A percentile compares a stretch with the other conserved stretches of the same genome.
Evolutionary conservation across 2,888 invertebrate species (phyloP).

Genomic region (Aphodius sticticus): DNA sequence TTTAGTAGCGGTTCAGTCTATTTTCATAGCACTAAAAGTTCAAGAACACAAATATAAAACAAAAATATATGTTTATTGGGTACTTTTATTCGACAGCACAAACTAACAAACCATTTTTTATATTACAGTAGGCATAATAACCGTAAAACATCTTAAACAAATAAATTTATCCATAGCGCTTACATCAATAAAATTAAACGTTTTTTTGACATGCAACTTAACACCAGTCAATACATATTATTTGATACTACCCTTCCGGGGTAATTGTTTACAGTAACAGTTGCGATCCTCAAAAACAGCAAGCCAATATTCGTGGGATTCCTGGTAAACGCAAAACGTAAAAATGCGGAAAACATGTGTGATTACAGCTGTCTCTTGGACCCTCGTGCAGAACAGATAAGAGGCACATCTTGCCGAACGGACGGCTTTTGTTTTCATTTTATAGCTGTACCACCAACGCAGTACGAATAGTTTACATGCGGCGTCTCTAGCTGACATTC

Average conservation of each 20-base stretch:
- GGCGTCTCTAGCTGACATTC: neutral
- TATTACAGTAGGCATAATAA: no score
- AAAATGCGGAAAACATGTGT: slow-evolving; percentile 36
- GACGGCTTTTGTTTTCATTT: slow-evolving; percentile 28
- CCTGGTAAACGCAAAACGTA: slow-evolving; percentile 28
- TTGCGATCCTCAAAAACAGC: neutral
- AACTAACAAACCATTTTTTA: no score
- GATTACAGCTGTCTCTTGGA: slow-evolving; percentile 26
- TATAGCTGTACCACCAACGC: slow-evolving; percentile 34
- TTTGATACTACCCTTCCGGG: neutral
- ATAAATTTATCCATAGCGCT: no score
- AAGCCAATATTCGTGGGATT: slow-evolving; percentile 35
- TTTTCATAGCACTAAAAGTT: no score
- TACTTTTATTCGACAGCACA: no score
- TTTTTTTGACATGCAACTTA: neutral
- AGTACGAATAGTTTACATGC: slow-evolving; percentile 28
- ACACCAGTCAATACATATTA: neutral
- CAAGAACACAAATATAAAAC: no score
- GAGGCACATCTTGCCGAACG: slow-evolving; percentile 31
- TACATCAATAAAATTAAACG: no score
- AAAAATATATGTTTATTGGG: no score
- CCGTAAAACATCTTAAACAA: no score
- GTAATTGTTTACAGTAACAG: neutral
- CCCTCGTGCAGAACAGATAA: neutral
- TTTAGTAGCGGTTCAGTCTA: no score